Conservation (phyloP, 2,797 vertebrate species). For the Furcifer pardalis region DNA sequence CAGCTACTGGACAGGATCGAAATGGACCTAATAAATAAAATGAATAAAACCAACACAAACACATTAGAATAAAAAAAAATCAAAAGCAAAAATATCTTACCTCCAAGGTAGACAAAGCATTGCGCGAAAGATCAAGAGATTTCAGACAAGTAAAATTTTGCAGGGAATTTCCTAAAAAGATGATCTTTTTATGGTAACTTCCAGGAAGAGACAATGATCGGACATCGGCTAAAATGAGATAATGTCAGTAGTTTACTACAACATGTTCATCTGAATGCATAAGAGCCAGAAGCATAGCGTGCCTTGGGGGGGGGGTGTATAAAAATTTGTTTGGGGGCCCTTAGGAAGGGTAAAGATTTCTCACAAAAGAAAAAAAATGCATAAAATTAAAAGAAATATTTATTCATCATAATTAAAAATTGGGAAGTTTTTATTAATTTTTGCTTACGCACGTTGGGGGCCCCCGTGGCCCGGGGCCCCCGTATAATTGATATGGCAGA, state of each 20-base stretch:
- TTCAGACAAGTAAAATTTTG: slow-evolving; percentile 81
- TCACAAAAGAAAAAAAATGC: no score
- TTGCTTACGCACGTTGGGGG: no score
- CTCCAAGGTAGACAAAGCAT: slow-evolving; percentile 81
- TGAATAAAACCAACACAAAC: neutral
- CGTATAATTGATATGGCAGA: no score
- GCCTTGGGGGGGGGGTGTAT: no score
- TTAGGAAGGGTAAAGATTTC: no score
- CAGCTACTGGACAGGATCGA: neutral
- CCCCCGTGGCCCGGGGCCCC: no score
- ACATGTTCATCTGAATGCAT: neutral
- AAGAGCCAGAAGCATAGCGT: no score
- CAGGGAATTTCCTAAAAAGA: slow-evolving; percentile 81
- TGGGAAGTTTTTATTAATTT: no score
- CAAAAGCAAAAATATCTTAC: slow-evolving; percentile 61
- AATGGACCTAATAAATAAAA: neutral
- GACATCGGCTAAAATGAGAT: slow-evolving; percentile 76
- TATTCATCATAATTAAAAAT: no score
- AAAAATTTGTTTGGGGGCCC: no score
- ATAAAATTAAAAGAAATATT: no score
- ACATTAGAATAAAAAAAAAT: neutral
- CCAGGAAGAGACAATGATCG: slow-evolving; percentile 81
- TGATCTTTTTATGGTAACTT: slow-evolving; percentile 81
- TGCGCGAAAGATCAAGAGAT: slow-evolving; percentile 85
- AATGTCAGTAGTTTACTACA: neutral